Evolutionary conservation across 2,797 vertebrate species (phyloP), one percentile per base, ranked within the genome.

Genomic region (Tadarida brasiliensis): DNA sequence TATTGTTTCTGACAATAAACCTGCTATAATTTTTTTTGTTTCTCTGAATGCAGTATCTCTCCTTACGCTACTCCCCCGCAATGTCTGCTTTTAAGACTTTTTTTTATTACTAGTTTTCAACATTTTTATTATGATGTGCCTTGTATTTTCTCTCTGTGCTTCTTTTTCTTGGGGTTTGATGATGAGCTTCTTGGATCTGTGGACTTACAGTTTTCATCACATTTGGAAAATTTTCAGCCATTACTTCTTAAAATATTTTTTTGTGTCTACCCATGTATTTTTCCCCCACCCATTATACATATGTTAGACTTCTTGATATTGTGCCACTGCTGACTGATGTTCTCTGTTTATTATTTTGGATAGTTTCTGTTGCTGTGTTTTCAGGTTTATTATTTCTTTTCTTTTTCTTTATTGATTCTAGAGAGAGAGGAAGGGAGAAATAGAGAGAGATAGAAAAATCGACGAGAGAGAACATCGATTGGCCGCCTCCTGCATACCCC

Each of bases 81-180:
- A n/a, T 39, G 84, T 22, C 70, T 77, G 44, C 73, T 93, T 91
- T 83, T 83, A 78, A 83, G 51, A 49, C 35, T 83, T 94, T 70
- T n/a, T 93, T 92, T 84, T 74, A 89, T 89, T 63, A 54, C 33
- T 89, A 5, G 5, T 94, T 80, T 96, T 77, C 33, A 78, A 39
- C 9, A 26, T 91, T 87, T 94, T 83, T 16, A 84, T 63, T 65
- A 47, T 83, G 39, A 11, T 70, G n/a, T 57, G 2, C 28, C 47
- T 30, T 91, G 22, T 94, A 63, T 89, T 76, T 87, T 61, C 39
- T 61, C 93, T 63, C 77, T 94, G 49, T 93, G 14, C 26, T 83
- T n/a, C 59, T 86, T 44, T 63, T 93, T 54, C 57, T 90, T 91
- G 63, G 49, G 28, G 6, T 63, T 89, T 87, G 15, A 33, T 87